A percentile compares a stretch with the other conserved stretches of the same genome.
phyloP scores from a whole-genome alignment of 92 coral and sea anemone genomes.

The Porites lobata region DNA sequence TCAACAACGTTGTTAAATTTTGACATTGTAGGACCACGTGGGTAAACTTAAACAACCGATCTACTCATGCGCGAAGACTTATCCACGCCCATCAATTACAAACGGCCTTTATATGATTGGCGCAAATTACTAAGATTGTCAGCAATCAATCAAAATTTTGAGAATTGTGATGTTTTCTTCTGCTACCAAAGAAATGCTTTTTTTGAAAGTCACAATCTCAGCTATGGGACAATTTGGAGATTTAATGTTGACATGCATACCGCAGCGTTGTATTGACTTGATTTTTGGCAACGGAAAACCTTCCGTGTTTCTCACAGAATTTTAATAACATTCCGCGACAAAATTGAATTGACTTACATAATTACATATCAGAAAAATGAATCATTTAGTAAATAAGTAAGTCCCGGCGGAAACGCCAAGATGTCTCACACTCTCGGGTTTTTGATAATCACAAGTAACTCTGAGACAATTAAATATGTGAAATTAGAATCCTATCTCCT shows the following conservation, averaged over 20 bases:
- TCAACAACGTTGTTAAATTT: constrained; percentile 96
- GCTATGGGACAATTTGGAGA: neutral
- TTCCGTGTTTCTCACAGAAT: constrained; percentile 45
- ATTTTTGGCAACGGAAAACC: neutral
- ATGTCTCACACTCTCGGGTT: constrained; percentile 37
- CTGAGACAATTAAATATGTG: constrained; percentile 23
- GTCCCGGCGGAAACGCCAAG: constrained; percentile 67
- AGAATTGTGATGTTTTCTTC: constrained; percentile 70
- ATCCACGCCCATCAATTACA: constrained; percentile 70
- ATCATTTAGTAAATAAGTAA: constrained; percentile 68
- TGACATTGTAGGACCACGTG: constrained; percentile 94
- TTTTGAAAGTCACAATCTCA: constrained; percentile 19
- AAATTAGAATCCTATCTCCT: neutral
- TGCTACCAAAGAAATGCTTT: constrained; percentile 36
- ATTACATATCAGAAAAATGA: constrained; percentile 72
- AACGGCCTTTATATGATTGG: constrained; percentile 67
- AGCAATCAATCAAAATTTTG: constrained; percentile 77
- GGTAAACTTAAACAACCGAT: constrained; percentile 55
- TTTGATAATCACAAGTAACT: constrained; percentile 24
- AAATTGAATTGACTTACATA: constrained; percentile 70
- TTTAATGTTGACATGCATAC: constrained; percentile 2
- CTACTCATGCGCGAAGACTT: constrained; percentile 48
- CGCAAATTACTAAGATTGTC: constrained; percentile 37
- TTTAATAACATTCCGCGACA: constrained; percentile 68
- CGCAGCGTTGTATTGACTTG: neutral